phyloP scores from a whole-genome alignment of 2,888 invertebrate genomes.

The Tanypteryx hageni region DNA sequence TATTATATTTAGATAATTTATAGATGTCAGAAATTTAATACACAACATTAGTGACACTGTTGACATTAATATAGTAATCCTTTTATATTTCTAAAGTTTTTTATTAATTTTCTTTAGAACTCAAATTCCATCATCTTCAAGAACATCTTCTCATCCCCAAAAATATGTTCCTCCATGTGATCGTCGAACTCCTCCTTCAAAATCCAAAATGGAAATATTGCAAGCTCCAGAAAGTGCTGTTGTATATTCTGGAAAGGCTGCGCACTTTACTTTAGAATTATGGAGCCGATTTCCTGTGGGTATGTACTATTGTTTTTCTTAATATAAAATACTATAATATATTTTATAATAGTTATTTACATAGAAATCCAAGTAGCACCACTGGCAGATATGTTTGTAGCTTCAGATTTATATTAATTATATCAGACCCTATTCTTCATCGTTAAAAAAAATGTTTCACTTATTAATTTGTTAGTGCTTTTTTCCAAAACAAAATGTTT shows the following conservation, averaged over 20 bases:
- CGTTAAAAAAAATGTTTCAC: no score
- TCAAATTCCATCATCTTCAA: constrained; percentile 32
- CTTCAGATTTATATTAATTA: no score
- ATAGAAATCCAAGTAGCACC: no score
- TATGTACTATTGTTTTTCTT: not conserved
- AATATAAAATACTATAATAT: no score
- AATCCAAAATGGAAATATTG: constrained; percentile 42
- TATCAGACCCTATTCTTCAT: no score
- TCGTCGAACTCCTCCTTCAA: constrained; percentile 25
- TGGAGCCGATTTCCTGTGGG: constrained; percentile 35
- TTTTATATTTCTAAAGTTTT: not conserved
- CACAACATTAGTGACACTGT: no score
- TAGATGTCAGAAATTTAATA: no score
- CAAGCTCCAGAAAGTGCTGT: constrained; percentile 54
- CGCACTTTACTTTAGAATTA: constrained; percentile 27
- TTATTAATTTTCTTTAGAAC: not conserved
- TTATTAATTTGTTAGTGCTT: no score
- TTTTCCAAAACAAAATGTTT: no score
- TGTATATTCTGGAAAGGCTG: constrained; percentile 58
- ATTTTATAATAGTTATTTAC: no score
- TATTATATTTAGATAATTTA: no score
- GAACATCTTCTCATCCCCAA: not conserved
- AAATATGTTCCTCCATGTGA: constrained; percentile 28
- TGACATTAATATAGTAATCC: not conserved
- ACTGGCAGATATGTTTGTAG: no score